Evolutionary conservation across 1,140 invertebrate genomes (phyloP).

Genomic region (Aphaenogaster rudis): DNA sequence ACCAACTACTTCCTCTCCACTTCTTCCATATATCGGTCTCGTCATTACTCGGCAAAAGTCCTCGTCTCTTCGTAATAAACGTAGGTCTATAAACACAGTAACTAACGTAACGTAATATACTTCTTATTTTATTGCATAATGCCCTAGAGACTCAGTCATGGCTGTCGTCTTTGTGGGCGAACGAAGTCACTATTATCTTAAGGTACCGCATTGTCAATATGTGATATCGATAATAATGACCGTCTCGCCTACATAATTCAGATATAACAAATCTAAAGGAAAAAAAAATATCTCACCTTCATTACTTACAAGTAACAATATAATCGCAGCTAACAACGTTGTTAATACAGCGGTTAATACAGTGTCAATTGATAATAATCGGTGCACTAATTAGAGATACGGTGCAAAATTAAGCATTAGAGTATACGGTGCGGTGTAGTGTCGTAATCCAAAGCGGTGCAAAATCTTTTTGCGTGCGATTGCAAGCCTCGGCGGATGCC

Average conservation of each 20-base stretch:
- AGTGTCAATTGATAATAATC: background rate
- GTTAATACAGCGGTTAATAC: constrained; percentile 2
- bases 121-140: constrained; percentile 7
- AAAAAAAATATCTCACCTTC: background rate
- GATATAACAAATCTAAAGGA: background rate
- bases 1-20: background rate
- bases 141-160: constrained; percentile 24
- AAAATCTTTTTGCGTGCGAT: background rate
- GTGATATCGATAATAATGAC: background rate
- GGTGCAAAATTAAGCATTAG: background rate
- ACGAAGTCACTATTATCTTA: background rate
- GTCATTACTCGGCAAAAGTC: background rate
- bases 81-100: background rate
- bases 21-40: background rate
- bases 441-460: constrained; percentile 20
- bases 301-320: background rate
- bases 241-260: background rate
- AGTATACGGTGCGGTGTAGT: background rate
- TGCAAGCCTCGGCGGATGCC: constrained; percentile 68
- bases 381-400: background rate
- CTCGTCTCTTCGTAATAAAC: background rate
- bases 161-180: background rate
- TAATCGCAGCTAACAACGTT: background rate
- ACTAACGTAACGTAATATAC: constrained; percentile 8
- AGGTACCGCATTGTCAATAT: background rate